phyloP scores from a whole-genome alignment of 1,140 invertebrate genomes.

The Batillaria attramentaria region DNA sequence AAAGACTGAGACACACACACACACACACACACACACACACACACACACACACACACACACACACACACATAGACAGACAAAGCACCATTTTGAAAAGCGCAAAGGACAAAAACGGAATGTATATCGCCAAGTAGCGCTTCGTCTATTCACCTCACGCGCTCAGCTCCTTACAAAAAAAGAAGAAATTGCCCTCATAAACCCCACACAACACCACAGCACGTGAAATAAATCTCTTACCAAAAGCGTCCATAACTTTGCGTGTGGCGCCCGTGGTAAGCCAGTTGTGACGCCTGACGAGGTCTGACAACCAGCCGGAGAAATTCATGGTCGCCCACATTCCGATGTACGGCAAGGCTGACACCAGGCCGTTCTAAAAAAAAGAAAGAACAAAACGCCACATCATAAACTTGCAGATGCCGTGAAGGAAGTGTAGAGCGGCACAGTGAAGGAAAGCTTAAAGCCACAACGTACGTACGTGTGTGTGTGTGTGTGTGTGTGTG shows the following conservation, averaged over 20 bases:
- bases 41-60: no score
- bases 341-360: slow-evolving; percentile 71
- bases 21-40: no score
- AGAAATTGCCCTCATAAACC: neutral
- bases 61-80: neutral
- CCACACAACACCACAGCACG: no score
- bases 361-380: slow-evolving; percentile 67
- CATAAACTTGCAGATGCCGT: no score
- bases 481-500: neutral
- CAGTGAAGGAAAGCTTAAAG: neutral
- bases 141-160: neutral
- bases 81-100: neutral
- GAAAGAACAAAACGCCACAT: no score
- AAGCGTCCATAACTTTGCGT: slow-evolving; percentile 65
- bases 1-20: no score
- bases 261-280: slow-evolving; percentile 57
- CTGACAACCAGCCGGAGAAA: slow-evolving; percentile 64
- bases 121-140: neutral
- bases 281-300: slow-evolving; percentile 54
- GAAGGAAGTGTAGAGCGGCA: neutral
- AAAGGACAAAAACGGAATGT: neutral
- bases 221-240: slow-evolving; percentile 55
- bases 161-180: neutral
- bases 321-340: slow-evolving; percentile 68
- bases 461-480: neutral